Base-by-base conservation (phyloP, 2,888 invertebrate species). In the Saturnia pavonia region DNA sequence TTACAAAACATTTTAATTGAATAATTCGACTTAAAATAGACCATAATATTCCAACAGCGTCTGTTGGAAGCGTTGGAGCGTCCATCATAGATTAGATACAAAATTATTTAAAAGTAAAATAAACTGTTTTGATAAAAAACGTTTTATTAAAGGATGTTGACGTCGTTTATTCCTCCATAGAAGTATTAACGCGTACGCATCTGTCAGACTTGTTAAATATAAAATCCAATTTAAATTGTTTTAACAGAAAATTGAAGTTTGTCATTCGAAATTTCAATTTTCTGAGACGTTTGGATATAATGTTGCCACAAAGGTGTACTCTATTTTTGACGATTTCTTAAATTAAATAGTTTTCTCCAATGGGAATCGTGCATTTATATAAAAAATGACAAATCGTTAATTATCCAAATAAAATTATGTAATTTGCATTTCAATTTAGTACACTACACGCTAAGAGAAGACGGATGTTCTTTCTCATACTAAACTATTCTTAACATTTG, bases 121-220 rank as follows among this genome's bases (percentile, higher is more conserved):
- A 27, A 60, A 70, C 45, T 70, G 60, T 45, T 57, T 54, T 67
- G 57, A 67, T 42, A 60, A 42, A n/a, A 16, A 74, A 71, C 70
- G 74, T 81, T 82, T 82, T 82, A 85, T 82, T 80, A 80, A 86
- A 90, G 91, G 90, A 90, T 89, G 90, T 89, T 85, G 85, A 82
- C 74, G 69, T 75, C 73, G 77, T 77, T 14, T 65, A n/a, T 40
- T 1, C n/a, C 40, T 22, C n/a, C n/a, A 40, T 40, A 40, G 0
- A 63, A n/a, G 1, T 65, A 65, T 40, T n/a, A 40, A 65, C 65
- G n/a, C 34, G 9, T n/a, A 40, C 65, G 40, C n/a, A 65, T 22
- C 19, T 65, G n/a, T 65, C 65, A 11, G 40, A 40, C 40, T 19
- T 65, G 65, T 65, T 40, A 65, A n/a, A 40, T 19, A 40, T 65